Base-by-base conservation (phyloP, 2,888 invertebrate genomes). In the Boloria euphrosyne region DNA sequence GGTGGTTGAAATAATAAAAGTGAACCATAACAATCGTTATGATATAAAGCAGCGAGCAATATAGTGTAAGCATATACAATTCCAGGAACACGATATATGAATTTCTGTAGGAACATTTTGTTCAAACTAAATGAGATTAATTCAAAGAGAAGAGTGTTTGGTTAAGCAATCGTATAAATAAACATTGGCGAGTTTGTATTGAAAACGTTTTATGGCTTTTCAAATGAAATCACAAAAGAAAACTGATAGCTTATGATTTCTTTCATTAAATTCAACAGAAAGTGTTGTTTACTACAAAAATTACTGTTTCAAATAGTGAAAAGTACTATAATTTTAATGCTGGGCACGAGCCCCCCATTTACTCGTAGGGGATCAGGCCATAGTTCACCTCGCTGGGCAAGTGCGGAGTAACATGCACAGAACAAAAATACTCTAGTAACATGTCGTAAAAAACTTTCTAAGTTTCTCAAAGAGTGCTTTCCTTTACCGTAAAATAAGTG, bases 101-200 rank as follows among this genome's bases (percentile, higher is more conserved):
- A 53, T 50, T 65, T 53, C 27, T 38, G 18, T 61, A 68, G 54
- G 47, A 22, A 58, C 16, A 61, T 17, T 22, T 51, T 27, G 27
- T 47, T 27, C 27, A 16, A 43, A 38, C 50, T 58, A 59, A 57
- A 64, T 22, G 62, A 51, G 50, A 68, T 65, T 51, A 44, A 62
- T 59, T 66, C 58, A 62, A 58, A 62, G 27, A 58, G 14, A 16
- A 38, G 52, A 58, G 46, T 66, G 66, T 62, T 66, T 68, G 16
- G 43, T 13, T 62, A 62, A 54, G 50, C 4, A 38, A 51, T 38
- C 31, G 54, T 62, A 54, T 38, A 47, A 49, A 54, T 51, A 59
- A 59, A 59, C 18, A 17, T 59, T 59, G n/a, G 3, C 22, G 13
- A 27, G 47, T 58, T 51, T 65, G 59, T 59, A 13, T 65, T 52